A percentile compares a stretch with the other conserved stretches of the same genome.
Evolutionary conservation across 2,797 vertebrate species (phyloP).

Genomic region (Holocentrus rufus): DNA sequence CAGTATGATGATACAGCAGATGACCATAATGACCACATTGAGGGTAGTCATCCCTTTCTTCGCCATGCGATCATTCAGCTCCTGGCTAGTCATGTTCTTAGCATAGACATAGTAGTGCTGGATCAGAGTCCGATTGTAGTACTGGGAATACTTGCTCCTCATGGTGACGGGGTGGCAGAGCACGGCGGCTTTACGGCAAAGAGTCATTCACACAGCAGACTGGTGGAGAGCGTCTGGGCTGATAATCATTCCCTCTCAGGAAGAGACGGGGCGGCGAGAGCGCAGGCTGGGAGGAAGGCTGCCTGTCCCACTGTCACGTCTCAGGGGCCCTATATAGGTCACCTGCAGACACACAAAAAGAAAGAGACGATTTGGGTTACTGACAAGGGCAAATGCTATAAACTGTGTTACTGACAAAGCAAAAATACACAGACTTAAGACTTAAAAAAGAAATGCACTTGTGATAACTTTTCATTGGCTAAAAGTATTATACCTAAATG

Average conservation of each 20-base stretch:
- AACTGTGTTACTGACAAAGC: slow-evolving; percentile 27
- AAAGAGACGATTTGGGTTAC: slow-evolving; percentile 47
- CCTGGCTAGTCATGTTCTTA: slow-evolving; percentile 77
- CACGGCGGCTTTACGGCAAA: slow-evolving; percentile 63
- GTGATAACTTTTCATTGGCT: background rate
- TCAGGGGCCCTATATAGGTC: slow-evolving; percentile 74
- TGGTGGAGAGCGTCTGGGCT: slow-evolving; percentile 49
- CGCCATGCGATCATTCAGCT: background rate
- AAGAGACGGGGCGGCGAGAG: slow-evolving; percentile 56
- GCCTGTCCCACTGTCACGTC: slow-evolving; percentile 76
- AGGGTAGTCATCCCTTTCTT: slow-evolving; percentile 65
- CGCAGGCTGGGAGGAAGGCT: slow-evolving; percentile 48
- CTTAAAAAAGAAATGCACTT: background rate
- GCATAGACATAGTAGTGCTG: slow-evolving; percentile 85
- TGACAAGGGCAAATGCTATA: slow-evolving; percentile 27
- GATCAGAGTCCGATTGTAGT: slow-evolving; percentile 86
- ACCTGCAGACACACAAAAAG: slow-evolving; percentile 77
- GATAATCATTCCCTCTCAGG: slow-evolving; percentile 54
- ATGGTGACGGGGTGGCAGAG: slow-evolving; percentile 75
- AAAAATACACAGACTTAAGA: slow-evolving; percentile 12
- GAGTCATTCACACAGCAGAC: slow-evolving; percentile 75
- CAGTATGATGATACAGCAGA: slow-evolving; percentile 91
- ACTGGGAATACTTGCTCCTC: slow-evolving; percentile 89
- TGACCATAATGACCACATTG: slow-evolving; percentile 82
- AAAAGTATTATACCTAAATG: background rate